These are phyloP conservation scores for Plagodis pulveraria DNA, from an alignment of 2,888 invertebrate species.

Conservation along the genomic window DNA sequence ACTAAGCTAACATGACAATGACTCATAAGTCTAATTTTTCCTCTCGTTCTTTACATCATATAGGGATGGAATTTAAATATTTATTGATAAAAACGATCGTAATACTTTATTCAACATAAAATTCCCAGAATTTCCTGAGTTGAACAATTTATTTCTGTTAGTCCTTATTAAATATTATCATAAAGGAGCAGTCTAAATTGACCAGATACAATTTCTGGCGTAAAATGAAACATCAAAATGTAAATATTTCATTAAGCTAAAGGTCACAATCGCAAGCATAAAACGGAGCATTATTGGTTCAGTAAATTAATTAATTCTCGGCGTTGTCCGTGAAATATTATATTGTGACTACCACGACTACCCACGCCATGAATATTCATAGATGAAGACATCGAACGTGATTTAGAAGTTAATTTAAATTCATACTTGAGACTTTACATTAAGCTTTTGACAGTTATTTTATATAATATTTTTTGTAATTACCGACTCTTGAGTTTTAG, in stretches of 20 bases:
- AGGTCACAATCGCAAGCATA: not conserved
- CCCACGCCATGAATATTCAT: constrained; percentile 62
- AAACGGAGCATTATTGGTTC: constrained; percentile 34
- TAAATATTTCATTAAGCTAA: not conserved
- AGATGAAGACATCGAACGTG: constrained; percentile 18
- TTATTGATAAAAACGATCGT: too few relatives aligned
- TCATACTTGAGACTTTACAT: constrained; percentile 22
- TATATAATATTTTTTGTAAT: too few relatives aligned
- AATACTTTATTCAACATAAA: too few relatives aligned
- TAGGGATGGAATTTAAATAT: too few relatives aligned
- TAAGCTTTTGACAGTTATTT: not conserved
- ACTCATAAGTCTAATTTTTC: too few relatives aligned
- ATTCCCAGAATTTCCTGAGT: too few relatives aligned
- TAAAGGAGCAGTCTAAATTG: too few relatives aligned
- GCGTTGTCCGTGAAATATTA: constrained; percentile 47
- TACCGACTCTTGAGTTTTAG: too few relatives aligned
- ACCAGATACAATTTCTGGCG: not conserved
- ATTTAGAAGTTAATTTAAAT: constrained; percentile 10
- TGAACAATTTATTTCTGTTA: too few relatives aligned
- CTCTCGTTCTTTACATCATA: too few relatives aligned
- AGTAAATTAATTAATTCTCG: constrained; percentile 48
- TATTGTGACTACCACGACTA: constrained; percentile 27
- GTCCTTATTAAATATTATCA: too few relatives aligned
- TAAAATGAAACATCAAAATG: not conserved
- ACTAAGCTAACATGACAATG: too few relatives aligned